Percentiles rank a stretch among this genome's conserved stretches.
Conservation (phyloP, 2,888 invertebrate genomes). For the Euphydryas editha region DNA sequence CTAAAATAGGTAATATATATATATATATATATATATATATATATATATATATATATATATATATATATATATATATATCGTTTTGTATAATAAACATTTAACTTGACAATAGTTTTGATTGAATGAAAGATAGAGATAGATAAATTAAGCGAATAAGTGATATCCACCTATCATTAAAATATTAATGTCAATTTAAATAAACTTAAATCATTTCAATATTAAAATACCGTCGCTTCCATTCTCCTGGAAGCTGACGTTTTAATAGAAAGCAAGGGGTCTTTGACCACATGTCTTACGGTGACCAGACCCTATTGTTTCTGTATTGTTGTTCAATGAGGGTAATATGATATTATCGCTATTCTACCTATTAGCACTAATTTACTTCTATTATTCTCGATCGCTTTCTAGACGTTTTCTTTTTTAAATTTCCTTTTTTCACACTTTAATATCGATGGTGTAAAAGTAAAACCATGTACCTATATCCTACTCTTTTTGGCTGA, state of each 20-base stretch:
- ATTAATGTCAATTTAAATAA: no score
- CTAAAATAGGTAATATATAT: no score
- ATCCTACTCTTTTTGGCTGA: not conserved
- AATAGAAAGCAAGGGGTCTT: not conserved
- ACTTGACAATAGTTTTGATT: no score
- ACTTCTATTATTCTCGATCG: conserved; percentile 29
- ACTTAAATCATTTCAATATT: no score
- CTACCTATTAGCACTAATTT: conserved; percentile 30
- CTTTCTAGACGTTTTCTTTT: conserved; percentile 28
- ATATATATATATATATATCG: no score
- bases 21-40: no score
- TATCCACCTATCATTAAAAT: no score
- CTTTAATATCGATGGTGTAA: conserved; percentile 7
- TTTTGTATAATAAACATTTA: no score
- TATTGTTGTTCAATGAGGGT: conserved; percentile 7
- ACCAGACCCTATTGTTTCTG: not conserved
- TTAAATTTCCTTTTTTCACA: conserved; percentile 35
- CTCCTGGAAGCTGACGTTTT: not conserved
- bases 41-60: no score
- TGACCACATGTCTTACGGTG: not conserved
- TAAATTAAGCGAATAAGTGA: no score
- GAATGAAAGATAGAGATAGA: no score
- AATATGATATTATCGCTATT: not conserved
- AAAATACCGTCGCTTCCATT: no score
- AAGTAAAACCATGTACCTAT: not conserved